phyloP scores from a whole-genome alignment of 1,140 invertebrate species.

The Ooceraea biroi region DNA sequence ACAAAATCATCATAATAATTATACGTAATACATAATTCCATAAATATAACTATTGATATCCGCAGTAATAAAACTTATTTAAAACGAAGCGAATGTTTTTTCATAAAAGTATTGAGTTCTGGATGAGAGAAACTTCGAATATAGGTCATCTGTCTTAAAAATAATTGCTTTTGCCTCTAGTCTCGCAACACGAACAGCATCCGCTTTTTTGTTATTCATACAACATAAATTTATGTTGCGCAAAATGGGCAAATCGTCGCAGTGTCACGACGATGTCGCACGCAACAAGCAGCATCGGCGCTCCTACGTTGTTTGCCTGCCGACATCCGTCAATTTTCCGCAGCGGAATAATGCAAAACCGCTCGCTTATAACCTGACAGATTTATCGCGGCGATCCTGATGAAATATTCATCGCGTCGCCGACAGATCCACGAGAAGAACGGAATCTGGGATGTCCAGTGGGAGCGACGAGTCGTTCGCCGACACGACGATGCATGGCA shows the following conservation, averaged over 20 bases:
- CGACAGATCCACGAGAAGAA: conserved; percentile 2
- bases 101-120: too few relatives aligned
- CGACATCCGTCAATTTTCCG: conserved; percentile 39
- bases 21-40: too few relatives aligned
- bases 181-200: too few relatives aligned
- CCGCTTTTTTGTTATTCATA: background rate
- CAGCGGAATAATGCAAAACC: conserved; percentile 18
- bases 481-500: conserved; percentile 30
- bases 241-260: conserved; percentile 88
- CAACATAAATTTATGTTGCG: conserved; percentile 27
- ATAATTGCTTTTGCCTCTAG: too few relatives aligned
- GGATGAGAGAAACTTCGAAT: too few relatives aligned
- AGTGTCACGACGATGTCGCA: conserved; percentile 36
- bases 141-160: too few relatives aligned
- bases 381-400: conserved; percentile 25
- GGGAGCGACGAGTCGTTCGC: conserved; percentile 28
- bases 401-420: conserved; percentile 50
- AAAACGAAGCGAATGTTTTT: too few relatives aligned
- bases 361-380: background rate
- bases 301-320: conserved; percentile 49
- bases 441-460: conserved; percentile 36
- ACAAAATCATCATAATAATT: too few relatives aligned
- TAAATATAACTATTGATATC: too few relatives aligned
- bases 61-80: too few relatives aligned
- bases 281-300: conserved; percentile 21